Evolutionary conservation across 2,113 vertebrate genomes (phyloP).

Genomic region (Ondatra zibethicus): DNA sequence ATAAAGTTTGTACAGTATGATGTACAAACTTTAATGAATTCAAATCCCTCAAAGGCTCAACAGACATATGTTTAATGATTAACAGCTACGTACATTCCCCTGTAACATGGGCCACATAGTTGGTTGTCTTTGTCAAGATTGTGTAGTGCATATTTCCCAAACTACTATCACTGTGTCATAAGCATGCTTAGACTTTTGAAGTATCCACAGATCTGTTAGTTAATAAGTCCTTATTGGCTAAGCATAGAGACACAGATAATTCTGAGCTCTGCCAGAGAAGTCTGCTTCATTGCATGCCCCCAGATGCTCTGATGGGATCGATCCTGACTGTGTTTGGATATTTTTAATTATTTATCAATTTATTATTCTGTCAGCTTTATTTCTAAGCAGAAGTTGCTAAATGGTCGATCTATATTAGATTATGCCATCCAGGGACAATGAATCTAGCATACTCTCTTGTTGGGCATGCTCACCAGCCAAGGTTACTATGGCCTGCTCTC

Average conservation of each 20-base stretch:
- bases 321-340: neutral
- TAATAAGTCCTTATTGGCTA: neutral
- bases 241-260: neutral
- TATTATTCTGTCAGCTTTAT: neutral
- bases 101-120: neutral
- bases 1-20: neutral
- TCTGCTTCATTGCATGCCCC: neutral
- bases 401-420: neutral
- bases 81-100: neutral
- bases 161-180: neutral
- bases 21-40: too few species aligned
- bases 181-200: neutral
- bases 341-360: neutral
- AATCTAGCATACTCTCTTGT: accelerated
- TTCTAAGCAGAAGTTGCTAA: neutral
- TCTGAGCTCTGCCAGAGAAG: neutral
- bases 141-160: neutral
- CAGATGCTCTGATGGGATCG: neutral
- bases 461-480: too few species aligned
- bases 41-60: neutral
- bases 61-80: neutral
- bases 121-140: neutral
- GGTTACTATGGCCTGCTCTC: neutral
- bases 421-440: neutral
- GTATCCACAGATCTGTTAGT: too few species aligned